These are phyloP conservation scores for Steinernema khuongi DNA, from an alignment of 1,140 invertebrate species.

Conservation along the genomic window DNA sequence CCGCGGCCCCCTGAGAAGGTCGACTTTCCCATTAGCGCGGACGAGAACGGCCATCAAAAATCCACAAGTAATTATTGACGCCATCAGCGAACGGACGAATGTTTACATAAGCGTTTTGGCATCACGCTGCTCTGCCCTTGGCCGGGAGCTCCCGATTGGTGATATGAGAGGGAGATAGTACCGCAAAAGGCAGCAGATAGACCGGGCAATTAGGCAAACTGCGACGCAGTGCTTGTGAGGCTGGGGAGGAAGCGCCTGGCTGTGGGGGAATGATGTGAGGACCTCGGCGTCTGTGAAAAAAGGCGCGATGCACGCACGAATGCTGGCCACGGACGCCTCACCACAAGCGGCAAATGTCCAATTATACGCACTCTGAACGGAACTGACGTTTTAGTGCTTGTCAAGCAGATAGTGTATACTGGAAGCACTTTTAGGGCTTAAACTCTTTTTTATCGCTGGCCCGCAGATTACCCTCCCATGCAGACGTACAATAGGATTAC, in stretches of 20 bases:
- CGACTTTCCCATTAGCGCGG: too few species aligned
- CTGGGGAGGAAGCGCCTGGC: too few species aligned
- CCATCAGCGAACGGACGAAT: not conserved
- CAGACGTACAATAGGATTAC: not conserved
- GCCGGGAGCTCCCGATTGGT: not conserved
- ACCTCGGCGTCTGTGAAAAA: too few species aligned
- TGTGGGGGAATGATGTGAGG: too few species aligned
- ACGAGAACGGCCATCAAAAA: not conserved
- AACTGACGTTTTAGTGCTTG: not conserved
- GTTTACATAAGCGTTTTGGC: constrained; percentile 8
- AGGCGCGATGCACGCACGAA: not conserved
- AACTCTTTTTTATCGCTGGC: not conserved
- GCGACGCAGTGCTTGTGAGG: too few species aligned
- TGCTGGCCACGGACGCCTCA: not conserved
- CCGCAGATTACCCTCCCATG: not conserved
- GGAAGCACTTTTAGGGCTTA: not conserved
- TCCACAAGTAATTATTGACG: not conserved
- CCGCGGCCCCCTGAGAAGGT: too few species aligned
- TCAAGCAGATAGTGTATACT: too few species aligned
- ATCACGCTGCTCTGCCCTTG: not conserved
- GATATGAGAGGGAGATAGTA: not conserved
- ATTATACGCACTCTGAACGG: not conserved
- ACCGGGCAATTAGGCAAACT: too few species aligned
- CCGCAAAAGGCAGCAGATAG: not conserved
- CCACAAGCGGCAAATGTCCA: not conserved